A percentile compares a stretch with the other conserved stretches of the same genome.
These are phyloP conservation scores for Tetramorium bicarinatum DNA, from an alignment of 2,888 invertebrate genomes.

Conservation along the genomic window DNA sequence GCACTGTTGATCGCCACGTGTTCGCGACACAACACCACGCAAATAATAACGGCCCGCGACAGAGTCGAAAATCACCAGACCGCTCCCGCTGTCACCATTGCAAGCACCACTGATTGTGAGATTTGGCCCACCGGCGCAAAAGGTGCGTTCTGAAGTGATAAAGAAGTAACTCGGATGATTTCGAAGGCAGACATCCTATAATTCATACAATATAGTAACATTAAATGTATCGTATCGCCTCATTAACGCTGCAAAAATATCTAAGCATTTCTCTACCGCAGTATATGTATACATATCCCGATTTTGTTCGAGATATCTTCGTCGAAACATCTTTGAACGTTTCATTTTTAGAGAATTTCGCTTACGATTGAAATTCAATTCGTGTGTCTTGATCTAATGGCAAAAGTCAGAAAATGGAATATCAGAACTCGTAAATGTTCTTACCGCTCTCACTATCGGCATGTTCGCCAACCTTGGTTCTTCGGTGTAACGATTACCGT, in stretches of 20 bases:
- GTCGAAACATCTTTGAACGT: neutral
- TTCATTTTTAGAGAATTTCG: neutral
- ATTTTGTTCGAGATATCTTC: neutral
- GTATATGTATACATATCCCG: neutral
- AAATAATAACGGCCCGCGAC: slow-evolving; percentile 75
- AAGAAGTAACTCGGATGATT: slow-evolving; percentile 87
- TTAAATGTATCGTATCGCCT: neutral
- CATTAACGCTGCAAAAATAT: neutral
- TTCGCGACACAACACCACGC: slow-evolving; percentile 79
- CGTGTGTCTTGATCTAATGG: neutral
- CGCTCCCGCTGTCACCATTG: slow-evolving; percentile 89
- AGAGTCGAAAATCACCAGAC: slow-evolving; percentile 86
- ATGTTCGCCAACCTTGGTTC: slow-evolving; percentile 87
- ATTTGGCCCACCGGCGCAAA: slow-evolving; percentile 88
- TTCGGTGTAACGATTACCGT: slow-evolving; percentile 86
- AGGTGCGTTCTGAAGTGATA: slow-evolving; percentile 87
- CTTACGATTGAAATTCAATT: neutral
- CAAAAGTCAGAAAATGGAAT: neutral
- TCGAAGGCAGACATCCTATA: slow-evolving; percentile 87
- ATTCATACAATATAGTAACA: slow-evolving; percentile 30
- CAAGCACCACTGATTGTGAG: slow-evolving; percentile 87
- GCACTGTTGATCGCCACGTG: no score
- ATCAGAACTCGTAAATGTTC: neutral
- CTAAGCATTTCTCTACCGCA: neutral
- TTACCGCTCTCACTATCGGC: slow-evolving; percentile 87